Percentiles rank a stretch among this genome's conserved stretches.
Conservation (phyloP, 2,888 invertebrate genomes). For the Brenthis hecate region DNA sequence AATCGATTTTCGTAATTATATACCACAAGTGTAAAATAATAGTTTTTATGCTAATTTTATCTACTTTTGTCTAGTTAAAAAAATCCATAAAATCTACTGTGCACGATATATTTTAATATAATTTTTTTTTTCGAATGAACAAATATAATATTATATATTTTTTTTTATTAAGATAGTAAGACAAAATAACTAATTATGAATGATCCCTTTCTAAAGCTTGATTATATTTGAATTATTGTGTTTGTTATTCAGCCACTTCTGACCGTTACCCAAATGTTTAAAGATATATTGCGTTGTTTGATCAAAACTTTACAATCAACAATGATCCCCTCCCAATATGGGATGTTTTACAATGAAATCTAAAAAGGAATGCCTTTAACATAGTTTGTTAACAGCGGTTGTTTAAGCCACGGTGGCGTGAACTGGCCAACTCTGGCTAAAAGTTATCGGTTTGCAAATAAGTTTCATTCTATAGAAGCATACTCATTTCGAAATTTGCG, state of each 20-base stretch:
- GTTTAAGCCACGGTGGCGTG: conserved; percentile 53
- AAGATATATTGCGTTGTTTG: conserved; percentile 38
- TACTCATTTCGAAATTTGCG: conserved; percentile 78
- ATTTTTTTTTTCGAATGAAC: no score
- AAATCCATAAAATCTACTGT: no score
- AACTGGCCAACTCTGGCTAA: conserved; percentile 67
- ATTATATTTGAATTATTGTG: neutral
- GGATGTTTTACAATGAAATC: conserved; percentile 44
- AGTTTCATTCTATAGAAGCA: conserved; percentile 69
- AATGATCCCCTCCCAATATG: conserved; percentile 39
- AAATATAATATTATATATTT: no score
- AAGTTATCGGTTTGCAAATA: conserved; percentile 80
- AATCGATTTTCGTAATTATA: no score
- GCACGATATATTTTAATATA: no score
- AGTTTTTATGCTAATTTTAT: no score
- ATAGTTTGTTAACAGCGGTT: conserved; percentile 63
- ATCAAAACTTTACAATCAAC: conserved; percentile 38
- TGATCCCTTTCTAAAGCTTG: neutral
- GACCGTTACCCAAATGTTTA: conserved; percentile 33
- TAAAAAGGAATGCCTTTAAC: conserved; percentile 63
- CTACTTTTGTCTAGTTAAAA: no score
- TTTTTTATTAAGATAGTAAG: no score
- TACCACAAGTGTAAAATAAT: no score
- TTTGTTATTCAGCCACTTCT: conserved; percentile 24
- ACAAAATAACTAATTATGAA: neutral